Evolutionary conservation across 2,888 invertebrate genomes (phyloP), one percentile per base, ranked within the genome.

Genomic region (Conus canariensis): DNA sequence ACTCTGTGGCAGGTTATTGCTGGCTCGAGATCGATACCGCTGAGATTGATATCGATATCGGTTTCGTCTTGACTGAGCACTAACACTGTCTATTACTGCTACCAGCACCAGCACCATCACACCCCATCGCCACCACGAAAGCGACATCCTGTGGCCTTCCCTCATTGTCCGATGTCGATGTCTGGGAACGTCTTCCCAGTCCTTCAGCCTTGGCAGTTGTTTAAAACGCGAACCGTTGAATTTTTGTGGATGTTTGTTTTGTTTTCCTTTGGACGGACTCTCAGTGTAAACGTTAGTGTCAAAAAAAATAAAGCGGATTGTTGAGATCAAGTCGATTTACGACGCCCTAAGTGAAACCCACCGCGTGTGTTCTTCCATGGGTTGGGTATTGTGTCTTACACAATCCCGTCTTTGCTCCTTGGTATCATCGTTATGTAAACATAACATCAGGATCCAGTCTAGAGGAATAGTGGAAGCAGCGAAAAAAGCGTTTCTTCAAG

Each of bases 91-190:
- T 25, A 60, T 10, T 67, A 86, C 30, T 19, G 30, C 22, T 45
- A 60, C 19, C 67, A 86, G 86, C 67, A 86, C 30, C 64, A 86
- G 67, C 30, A 86, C 67, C 64, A 67, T 67, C 19, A 86, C 30
- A n/a, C 30, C 86, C 86, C 64, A 64, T 8, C 45, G 86, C 86
- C 60, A 67, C 86, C 86, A 86, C 67, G 30, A 67, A 1, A 45
- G 67, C 64, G 67, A 67, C 86, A 30, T 16, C 9, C n/a, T 86
- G 7, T 86, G 67, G 12, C 30, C 60, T 45, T 19, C 86, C 45
- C 19, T 30, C 86, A 86, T 45, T 64, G 60, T 85, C 58, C 10
- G 30, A 8, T 30, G 9, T 77, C 16, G 70, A n/a, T 74, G n/a
- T 74, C 22, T 74, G 70, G 14, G 70, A 74, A 14, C 22, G 70